These are phyloP conservation scores for Buathra laborator DNA, from an alignment of 2,888 invertebrate species.

Conservation along the genomic window DNA sequence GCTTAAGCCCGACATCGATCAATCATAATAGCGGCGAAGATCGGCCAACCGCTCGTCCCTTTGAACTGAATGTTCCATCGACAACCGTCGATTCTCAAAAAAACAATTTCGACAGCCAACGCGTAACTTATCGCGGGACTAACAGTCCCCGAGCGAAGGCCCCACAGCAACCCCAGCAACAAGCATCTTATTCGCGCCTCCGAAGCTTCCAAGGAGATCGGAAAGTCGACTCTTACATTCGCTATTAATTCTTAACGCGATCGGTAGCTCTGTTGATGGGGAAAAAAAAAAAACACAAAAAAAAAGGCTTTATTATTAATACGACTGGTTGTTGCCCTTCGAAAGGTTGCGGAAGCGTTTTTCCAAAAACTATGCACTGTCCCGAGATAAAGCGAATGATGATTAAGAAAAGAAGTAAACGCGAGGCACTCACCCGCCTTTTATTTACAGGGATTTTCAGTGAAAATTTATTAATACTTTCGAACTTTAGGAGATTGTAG, in stretches of 20 bases:
- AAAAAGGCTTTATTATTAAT: not conserved
- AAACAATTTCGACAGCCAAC: constrained; percentile 19
- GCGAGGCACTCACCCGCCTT: no score
- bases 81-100: not conserved
- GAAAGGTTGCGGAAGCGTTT: not conserved
- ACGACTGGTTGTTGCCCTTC: not conserved
- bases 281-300: not conserved
- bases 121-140: constrained; percentile 30
- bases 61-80: not conserved
- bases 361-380: not conserved
- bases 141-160: constrained; percentile 10
- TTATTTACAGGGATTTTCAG: no score
- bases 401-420: no score
- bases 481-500: no score
- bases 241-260: constrained; percentile 69
- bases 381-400: no score
- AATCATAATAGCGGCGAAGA: constrained; percentile 13
- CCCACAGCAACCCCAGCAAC: constrained; percentile 74
- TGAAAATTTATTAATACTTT: no score
- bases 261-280: not conserved
- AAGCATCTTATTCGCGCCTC: constrained; percentile 77
- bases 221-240: constrained; percentile 78
- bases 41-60: constrained; percentile 19
- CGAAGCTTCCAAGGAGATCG: constrained; percentile 77
- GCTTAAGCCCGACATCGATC: constrained; percentile 12